Evolutionary conservation across 2,797 vertebrate genomes (phyloP).

Genomic region (Pogoniulus pusillus): DNA sequence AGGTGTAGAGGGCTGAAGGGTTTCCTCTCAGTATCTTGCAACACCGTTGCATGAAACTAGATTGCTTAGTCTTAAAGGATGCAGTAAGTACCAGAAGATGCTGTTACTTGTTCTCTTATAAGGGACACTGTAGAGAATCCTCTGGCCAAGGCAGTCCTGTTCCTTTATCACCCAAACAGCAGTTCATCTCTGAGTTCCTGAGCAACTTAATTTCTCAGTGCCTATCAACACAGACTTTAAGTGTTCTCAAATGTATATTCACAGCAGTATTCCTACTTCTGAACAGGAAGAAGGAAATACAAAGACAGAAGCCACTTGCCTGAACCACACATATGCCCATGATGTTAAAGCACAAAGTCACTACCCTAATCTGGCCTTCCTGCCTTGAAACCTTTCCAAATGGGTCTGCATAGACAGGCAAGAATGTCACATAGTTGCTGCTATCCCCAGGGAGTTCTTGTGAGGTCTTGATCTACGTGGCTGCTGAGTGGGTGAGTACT

Average conservation of each 20-base stretch:
- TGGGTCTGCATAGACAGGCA: not conserved
- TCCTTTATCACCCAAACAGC: not conserved
- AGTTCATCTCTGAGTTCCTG: not conserved
- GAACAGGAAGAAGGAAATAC: not conserved
- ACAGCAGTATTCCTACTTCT: not conserved
- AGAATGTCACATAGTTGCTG: not conserved
- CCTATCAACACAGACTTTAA: not conserved
- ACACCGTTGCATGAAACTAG: not conserved
- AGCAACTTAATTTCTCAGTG: not conserved
- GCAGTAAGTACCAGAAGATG: not conserved
- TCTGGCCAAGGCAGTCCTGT: not conserved
- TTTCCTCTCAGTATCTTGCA: not conserved
- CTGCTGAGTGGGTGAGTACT: not conserved
- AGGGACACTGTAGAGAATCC: not conserved
- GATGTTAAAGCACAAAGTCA: not conserved
- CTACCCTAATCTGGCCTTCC: not conserved
- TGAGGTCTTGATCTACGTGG: not conserved
- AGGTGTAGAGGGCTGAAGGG: not conserved
- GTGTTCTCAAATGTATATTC: not conserved
- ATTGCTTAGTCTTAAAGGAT: not conserved
- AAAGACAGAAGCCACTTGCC: not conserved
- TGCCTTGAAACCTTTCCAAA: not conserved
- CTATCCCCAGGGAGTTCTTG: not conserved
- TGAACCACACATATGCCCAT: not conserved
- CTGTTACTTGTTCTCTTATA: not conserved